Base-by-base conservation (phyloP, 37 sponge, comb jelly and placozoan species). In the Spongia lamella region DNA sequence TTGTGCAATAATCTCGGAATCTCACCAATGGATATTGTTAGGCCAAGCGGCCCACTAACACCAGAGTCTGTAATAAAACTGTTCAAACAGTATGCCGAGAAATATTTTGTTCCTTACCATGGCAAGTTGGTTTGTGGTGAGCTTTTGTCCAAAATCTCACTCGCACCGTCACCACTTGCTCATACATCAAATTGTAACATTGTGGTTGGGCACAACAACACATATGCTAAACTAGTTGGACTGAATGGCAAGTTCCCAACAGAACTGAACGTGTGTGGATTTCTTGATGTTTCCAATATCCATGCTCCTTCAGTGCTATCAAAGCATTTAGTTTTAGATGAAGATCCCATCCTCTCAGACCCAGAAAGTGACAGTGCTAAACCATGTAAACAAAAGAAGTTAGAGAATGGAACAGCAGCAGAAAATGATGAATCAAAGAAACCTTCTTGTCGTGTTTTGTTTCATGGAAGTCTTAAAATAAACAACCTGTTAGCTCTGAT, bases 391-490 rank as follows among this genome's bases (percentile, higher is more conserved):
- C 74, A 19, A 32, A 5, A 21, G 59, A 17, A 17, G 15, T 49
- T 34, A 63, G 19, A 29, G 33, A 38, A 21, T 43, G 47, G 47
- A 13, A 43, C 47, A 43, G 47, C 47, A 13, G 47, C 47, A 13
- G 47, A 43, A 43, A 43, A 5, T 43, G 72, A 16, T 27, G 61
- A 77, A 3, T 34, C 50, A 38, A 66, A 85, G 56, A 85, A 70
- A 56, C 94, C 94, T 25, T 94, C 94, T 22, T 94, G 90, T 63
- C 37, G 94, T 9, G 89, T 94, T 5, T 69, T 94, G 9, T 75
- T 94, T 17, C 94, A 94, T 68, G 94, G 88, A 0, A 87, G 94
- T 51, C 66, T 94, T 32, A 90, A 90, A 43, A 81, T 87, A 53
- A 84, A 94, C 34, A 65, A 77, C 21, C 83, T 90, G 62, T 71